phyloP scores from a whole-genome alignment of 2,797 vertebrate genomes.

The Tympanoctomys barrerae region DNA sequence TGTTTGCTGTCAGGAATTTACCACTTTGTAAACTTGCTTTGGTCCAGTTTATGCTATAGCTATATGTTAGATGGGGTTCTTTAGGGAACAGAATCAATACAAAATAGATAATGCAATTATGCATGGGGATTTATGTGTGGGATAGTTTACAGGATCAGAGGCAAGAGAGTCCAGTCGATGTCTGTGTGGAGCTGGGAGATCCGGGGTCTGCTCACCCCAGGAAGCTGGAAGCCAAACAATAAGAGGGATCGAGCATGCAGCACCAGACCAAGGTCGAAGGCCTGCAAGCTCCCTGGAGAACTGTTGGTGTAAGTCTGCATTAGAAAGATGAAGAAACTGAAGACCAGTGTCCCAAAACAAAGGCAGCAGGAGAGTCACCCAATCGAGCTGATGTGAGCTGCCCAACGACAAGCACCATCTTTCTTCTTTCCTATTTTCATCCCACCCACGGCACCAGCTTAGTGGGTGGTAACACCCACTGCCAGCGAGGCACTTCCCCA shows the following conservation, averaged over 20 bases:
- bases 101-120: not conserved
- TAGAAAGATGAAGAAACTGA: not conserved
- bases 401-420: not conserved
- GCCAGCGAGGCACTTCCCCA: not conserved
- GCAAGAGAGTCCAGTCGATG: not conserved
- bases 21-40: not conserved
- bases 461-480: not conserved
- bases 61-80: not conserved
- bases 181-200: not conserved
- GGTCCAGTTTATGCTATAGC: not conserved
- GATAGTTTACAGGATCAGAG: not conserved
- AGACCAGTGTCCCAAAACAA: not conserved
- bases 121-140: not conserved
- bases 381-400: not conserved
- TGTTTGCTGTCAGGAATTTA: not conserved
- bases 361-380: not conserved
- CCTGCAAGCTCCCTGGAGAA: not conserved
- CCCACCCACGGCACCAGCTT: not conserved
- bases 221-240: not conserved
- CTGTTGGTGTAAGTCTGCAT: not conserved
- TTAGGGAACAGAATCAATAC: not conserved
- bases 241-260: not conserved
- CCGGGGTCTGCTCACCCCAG: not conserved
- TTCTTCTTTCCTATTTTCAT: not conserved
- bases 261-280: not conserved